phyloP scores from a whole-genome alignment of 2,888 invertebrate genomes.

The Agonopterix subpropinquella region DNA sequence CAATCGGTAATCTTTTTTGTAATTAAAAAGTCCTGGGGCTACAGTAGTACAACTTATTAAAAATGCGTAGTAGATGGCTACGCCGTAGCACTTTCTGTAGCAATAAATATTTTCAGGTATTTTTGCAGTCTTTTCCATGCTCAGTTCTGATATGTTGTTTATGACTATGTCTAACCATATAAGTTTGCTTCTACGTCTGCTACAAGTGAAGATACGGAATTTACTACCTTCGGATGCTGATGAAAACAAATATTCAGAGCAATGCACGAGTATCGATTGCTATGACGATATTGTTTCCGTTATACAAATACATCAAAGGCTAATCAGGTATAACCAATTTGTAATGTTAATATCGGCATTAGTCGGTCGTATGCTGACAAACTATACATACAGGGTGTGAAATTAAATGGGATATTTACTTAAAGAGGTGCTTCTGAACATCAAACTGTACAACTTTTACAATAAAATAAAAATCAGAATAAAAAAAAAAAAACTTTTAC shows the following conservation, averaged over 20 bases:
- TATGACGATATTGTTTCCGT: slow-evolving; percentile 40
- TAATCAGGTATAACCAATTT: slow-evolving; percentile 39
- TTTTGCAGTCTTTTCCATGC: slow-evolving; percentile 39
- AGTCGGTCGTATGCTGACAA: neutral
- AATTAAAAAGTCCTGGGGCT: no score
- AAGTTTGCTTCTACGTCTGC: slow-evolving; percentile 45
- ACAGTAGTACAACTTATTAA: no score
- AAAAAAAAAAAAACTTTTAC: no score
- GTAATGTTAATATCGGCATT: neutral
- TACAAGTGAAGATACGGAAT: slow-evolving; percentile 46
- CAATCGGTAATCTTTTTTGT: no score
- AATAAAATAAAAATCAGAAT: no score
- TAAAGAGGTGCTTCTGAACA: no score
- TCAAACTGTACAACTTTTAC: no score
- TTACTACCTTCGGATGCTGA: slow-evolving; percentile 17
- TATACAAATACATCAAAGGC: slow-evolving; percentile 48
- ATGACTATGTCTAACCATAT: slow-evolving; percentile 60
- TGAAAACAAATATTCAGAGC: neutral
- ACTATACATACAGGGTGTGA: no score
- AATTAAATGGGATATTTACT: no score
- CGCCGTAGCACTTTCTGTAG: no score
- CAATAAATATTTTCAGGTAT: no score
- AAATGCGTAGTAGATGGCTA: no score
- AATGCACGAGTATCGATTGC: slow-evolving; percentile 18
- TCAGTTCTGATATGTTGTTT: slow-evolving; percentile 51